Conservation (phyloP, 2,113 vertebrate genomes). For the Saccopteryx leptura region DNA sequence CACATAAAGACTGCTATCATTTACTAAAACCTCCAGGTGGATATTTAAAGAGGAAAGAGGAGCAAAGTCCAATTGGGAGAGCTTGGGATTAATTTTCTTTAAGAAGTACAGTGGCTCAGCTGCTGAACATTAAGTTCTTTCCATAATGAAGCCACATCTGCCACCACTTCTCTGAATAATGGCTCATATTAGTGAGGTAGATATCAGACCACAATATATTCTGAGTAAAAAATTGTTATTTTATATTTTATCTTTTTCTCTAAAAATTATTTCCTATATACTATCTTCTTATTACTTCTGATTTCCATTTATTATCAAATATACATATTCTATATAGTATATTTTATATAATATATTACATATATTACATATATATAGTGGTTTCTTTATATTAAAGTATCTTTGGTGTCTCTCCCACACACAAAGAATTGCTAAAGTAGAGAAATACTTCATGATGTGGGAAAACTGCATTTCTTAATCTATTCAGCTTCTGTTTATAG, state of each 20-base stretch:
- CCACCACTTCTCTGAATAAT: conserved; percentile 53
- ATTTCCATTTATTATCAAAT: conserved; percentile 45
- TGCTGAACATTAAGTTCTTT: conserved; percentile 45
- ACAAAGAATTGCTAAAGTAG: conserved; percentile 37
- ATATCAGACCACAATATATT: conserved; percentile 61
- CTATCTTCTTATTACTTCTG: conserved; percentile 67
- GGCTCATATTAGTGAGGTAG: background rate
- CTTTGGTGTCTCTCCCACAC: background rate
- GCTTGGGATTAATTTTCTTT: conserved; percentile 54
- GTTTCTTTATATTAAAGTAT: conserved; percentile 31
- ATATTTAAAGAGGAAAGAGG: conserved; percentile 66
- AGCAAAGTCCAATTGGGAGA: conserved; percentile 63
- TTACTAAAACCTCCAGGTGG: conserved; percentile 61
- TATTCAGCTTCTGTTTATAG: conserved; percentile 10
- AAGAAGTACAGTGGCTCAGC: background rate
- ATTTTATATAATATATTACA: no score
- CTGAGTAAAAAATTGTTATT: conserved; percentile 53
- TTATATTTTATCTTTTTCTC: conserved; percentile 64
- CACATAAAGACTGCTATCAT: conserved; percentile 43
- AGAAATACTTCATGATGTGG: background rate
- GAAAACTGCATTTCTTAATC: conserved; percentile 31
- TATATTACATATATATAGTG: background rate
- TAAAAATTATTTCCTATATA: conserved; percentile 55
- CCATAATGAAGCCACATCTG: background rate
- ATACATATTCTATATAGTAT: background rate